Percentiles rank a stretch among this genome's conserved stretches.
Evolutionary conservation across 2,797 vertebrate genomes (phyloP).

Genomic region (Squalus acanthias): DNA sequence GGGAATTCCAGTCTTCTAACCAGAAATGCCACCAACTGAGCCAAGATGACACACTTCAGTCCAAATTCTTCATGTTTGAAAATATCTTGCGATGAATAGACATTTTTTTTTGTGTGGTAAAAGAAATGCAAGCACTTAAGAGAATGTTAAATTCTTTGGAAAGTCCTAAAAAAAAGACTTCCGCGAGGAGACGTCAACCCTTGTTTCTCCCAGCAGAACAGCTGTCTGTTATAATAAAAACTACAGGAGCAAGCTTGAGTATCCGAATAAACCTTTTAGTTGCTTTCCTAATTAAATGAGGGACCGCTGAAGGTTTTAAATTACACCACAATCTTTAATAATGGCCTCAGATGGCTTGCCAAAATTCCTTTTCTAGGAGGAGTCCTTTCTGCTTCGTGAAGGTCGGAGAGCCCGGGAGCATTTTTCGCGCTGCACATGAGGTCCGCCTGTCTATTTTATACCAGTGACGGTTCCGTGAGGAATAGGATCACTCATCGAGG

Average conservation of each 20-base stretch:
- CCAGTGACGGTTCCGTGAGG: neutral
- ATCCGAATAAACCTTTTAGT: neutral
- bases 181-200: neutral
- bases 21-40: no score
- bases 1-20: no score
- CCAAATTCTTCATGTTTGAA: neutral
- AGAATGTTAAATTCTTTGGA: neutral
- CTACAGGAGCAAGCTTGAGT: neutral
- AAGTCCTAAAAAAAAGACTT: neutral
- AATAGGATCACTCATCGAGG: neutral
- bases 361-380: conserved; percentile 2
- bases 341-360: neutral
- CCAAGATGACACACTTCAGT: neutral
- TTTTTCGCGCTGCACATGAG: neutral
- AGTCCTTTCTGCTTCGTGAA: neutral
- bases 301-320: neutral
- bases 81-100: neutral
- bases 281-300: neutral
- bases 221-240: neutral
- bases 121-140: neutral
- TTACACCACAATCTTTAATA: neutral
- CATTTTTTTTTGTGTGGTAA: neutral
- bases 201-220: neutral
- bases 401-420: neutral
- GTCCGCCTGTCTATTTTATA: neutral